A percentile compares a stretch with the other conserved stretches of the same genome.
These are phyloP conservation scores for Drosophila ogumai DNA, from an alignment of 1,140 invertebrate genomes.

Conservation along the genomic window DNA sequence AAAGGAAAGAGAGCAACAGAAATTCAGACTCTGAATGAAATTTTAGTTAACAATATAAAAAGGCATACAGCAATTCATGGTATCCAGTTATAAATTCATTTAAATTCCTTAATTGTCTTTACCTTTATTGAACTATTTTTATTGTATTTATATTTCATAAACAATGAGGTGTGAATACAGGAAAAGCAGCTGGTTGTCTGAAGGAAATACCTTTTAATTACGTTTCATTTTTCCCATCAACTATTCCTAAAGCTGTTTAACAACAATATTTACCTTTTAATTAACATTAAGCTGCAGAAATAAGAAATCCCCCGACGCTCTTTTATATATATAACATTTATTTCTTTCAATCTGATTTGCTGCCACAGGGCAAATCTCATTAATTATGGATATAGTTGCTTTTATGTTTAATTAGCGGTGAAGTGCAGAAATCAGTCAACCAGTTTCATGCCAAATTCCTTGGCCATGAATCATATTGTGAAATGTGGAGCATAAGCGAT, in stretches of 20 bases:
- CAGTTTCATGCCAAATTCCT: conserved; percentile 30
- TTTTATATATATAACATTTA: background rate
- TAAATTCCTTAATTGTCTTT: background rate
- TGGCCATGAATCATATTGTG: conserved; percentile 18
- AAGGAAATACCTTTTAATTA: background rate
- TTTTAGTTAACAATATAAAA: background rate
- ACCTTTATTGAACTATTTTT: background rate
- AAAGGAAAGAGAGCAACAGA: background rate
- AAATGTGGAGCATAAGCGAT: conserved; percentile 21
- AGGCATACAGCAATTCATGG: too few species aligned
- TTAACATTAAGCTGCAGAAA: background rate
- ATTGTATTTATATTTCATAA: conserved; percentile 1
- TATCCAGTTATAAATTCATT: background rate
- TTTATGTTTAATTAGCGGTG: conserved; percentile 15
- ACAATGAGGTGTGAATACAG: background rate
- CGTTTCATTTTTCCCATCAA: background rate
- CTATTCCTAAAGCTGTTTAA: background rate
- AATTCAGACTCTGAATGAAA: background rate
- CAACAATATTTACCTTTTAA: conserved; percentile 9
- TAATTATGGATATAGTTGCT: background rate
- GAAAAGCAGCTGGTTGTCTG: background rate
- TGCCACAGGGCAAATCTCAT: background rate
- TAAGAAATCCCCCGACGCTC: background rate
- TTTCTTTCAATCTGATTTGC: conserved; percentile 3
- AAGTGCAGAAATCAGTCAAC: conserved; percentile 26